These are phyloP conservation scores for Pseudorectes ferrugineus DNA, from an alignment of 2,113 vertebrate species.

Conservation along the genomic window DNA sequence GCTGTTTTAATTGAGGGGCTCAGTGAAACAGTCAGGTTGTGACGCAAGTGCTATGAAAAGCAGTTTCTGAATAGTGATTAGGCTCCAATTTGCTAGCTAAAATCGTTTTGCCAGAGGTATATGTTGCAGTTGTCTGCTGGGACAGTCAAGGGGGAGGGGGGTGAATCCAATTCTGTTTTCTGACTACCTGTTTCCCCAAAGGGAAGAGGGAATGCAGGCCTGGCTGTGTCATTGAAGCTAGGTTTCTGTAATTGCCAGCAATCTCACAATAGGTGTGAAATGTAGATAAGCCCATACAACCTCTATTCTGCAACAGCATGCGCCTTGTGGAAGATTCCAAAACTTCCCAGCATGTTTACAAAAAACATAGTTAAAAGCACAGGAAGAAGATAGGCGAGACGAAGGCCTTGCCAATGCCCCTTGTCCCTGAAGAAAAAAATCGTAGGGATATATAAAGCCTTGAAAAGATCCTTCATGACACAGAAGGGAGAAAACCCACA, in stretches of 20 bases:
- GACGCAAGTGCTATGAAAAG: not conserved
- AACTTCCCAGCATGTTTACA: not conserved
- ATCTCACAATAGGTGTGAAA: not conserved
- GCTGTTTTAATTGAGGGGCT: not conserved
- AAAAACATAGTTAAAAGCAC: not conserved
- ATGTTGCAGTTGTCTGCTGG: not conserved
- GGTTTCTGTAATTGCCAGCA: not conserved
- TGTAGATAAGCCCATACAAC: not conserved
- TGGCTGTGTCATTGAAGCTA: not conserved
- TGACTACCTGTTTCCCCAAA: not conserved
- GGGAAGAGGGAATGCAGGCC: not conserved
- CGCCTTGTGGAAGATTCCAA: not conserved
- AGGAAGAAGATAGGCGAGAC: not conserved
- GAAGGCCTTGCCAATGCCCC: not conserved
- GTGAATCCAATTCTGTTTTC: not conserved
- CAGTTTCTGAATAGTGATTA: not conserved
- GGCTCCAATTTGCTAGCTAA: not conserved
- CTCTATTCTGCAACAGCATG: not conserved
- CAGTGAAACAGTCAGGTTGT: not conserved
- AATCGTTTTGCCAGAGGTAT: not conserved
- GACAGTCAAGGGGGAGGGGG: fast-evolving
- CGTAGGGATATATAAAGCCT: not conserved
- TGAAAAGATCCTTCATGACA: not conserved
- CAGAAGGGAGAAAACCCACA: not conserved
- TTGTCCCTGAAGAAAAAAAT: not conserved